phyloP scores from a whole-genome alignment of 2,113 vertebrate genomes.

The Alligator mississippiensis region DNA sequence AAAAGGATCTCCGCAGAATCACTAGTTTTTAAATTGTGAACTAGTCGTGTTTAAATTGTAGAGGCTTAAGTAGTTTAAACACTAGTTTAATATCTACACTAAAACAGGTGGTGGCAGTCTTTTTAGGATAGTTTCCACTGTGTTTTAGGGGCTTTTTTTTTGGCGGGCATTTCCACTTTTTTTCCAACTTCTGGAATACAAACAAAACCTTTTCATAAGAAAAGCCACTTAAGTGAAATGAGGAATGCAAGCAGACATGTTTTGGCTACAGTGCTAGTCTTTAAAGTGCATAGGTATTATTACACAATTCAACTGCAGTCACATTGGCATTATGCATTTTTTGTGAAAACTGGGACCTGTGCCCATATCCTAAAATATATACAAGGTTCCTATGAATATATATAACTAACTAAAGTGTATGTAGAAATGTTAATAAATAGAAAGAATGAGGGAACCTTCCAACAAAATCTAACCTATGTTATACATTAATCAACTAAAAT shows the following conservation, averaged over 20 bases:
- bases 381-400: conserved; percentile 9
- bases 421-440: conserved; percentile 10
- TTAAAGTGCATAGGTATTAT: conserved; percentile 68
- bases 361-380: not conserved
- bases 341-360: conserved; percentile 40
- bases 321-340: conserved; percentile 29
- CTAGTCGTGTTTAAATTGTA: conserved; percentile 38
- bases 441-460: conserved; percentile 1
- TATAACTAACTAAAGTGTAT: not conserved
- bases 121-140: conserved; percentile 44
- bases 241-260: conserved; percentile 75
- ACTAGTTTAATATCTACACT: conserved; percentile 50
- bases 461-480: not conserved
- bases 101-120: conserved; percentile 34
- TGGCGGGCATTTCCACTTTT: conserved; percentile 34
- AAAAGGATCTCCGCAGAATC: not conserved
- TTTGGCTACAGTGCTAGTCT: conserved; percentile 65
- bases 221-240: conserved; percentile 73
- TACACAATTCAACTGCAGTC: conserved; percentile 43
- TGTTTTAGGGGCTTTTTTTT: conserved; percentile 11
- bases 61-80: conserved; percentile 44
- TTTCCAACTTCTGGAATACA: conserved; percentile 60
- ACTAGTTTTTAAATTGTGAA: not conserved
- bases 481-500: not conserved
- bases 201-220: conserved; percentile 76